These are phyloP conservation scores for Noturus placidus DNA, from an alignment of 2,113 vertebrate species.

Conservation along the genomic window DNA sequence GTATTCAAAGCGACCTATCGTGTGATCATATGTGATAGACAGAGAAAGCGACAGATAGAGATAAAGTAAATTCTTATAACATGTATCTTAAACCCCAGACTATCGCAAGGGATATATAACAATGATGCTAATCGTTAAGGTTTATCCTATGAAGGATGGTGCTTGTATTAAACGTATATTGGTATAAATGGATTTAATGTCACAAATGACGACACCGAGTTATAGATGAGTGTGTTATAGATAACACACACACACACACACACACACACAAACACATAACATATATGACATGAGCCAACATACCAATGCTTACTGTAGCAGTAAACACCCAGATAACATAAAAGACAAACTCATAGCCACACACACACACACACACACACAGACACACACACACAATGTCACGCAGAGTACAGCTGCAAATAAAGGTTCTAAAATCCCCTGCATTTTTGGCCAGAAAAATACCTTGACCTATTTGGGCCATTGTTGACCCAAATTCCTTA, in stretches of 20 bases:
- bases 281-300: background rate
- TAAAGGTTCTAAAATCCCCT: slow-evolving; percentile 26
- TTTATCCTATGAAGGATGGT: background rate
- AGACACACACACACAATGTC: background rate
- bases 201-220: background rate
- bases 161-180: background rate
- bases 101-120: background rate
- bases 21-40: background rate
- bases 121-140: background rate
- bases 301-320: background rate
- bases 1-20: background rate
- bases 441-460: slow-evolving; percentile 38
- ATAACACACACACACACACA: background rate
- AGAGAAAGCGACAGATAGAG: background rate
- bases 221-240: too few relatives aligned
- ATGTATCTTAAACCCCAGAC: background rate
- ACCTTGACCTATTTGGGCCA: slow-evolving; percentile 29
- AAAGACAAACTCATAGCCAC: background rate
- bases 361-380: slow-evolving; percentile 16
- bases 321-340: background rate
- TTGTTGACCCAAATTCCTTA: slow-evolving; percentile 1
- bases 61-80: background rate
- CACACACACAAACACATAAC: background rate
- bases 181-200: background rate
- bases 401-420: slow-evolving; percentile 33